Conservation (phyloP, 92 coral and sea anemone genomes). For the Diadumene lineata region DNA sequence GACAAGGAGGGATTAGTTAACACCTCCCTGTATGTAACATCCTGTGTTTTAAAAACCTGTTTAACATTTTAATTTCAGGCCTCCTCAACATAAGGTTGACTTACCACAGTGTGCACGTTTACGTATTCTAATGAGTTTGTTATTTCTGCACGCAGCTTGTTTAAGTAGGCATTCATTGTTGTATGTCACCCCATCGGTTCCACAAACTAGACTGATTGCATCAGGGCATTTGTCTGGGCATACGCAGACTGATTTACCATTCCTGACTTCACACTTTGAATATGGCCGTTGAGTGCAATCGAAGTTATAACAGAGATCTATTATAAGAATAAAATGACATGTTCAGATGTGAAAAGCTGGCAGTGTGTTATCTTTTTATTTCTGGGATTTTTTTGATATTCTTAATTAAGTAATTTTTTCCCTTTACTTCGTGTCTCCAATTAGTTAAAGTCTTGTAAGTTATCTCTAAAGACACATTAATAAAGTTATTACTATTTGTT, state of each 20-base stretch:
- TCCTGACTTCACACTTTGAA: background rate
- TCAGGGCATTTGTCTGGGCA: background rate
- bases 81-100: background rate
- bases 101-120: constrained; percentile 8
- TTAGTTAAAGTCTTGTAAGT: no score
- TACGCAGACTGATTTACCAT: background rate
- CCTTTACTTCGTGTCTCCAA: no score
- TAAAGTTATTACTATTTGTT: no score
- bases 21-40: no score
- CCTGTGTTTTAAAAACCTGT: no score
- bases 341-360: no score
- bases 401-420: no score
- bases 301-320: constrained; percentile 1
- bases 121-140: background rate
- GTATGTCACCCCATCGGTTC: constrained; percentile 6
- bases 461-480: no score
- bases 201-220: constrained; percentile 1
- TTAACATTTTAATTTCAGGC: no score
- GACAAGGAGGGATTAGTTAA: no score
- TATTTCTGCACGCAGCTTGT: background rate
- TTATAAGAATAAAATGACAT: background rate
- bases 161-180: background rate
- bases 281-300: background rate
- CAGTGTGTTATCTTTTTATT: no score
- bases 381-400: no score